Percentiles rank a stretch among this genome's conserved stretches.
These are phyloP conservation scores for Schizaphis graminum DNA, from an alignment of 2,888 invertebrate species.

Conservation along the genomic window DNA sequence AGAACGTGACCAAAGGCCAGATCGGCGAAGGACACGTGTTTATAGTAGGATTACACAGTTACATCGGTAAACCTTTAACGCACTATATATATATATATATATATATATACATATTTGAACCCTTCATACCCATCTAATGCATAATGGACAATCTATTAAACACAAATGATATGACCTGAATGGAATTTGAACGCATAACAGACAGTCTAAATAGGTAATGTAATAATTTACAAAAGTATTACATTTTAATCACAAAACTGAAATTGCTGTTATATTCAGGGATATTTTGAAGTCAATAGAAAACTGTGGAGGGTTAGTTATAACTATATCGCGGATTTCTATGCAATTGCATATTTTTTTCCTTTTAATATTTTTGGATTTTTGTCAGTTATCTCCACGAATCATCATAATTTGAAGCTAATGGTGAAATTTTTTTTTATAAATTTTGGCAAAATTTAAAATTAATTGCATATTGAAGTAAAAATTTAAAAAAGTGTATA, in stretches of 20 bases:
- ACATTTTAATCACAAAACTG: not conserved
- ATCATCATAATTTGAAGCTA: too few species aligned
- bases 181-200: not conserved
- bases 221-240: not conserved
- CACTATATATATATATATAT: too few species aligned
- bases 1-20: slow-evolving; percentile 65
- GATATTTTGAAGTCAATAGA: not conserved
- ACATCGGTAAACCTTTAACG: slow-evolving; percentile 61
- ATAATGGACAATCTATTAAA: slow-evolving; percentile 43
- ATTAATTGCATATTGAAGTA: too few species aligned
- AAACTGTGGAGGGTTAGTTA: not conserved
- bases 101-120: not conserved
- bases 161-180: slow-evolving; percentile 21
- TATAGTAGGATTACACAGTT: slow-evolving; percentile 60
- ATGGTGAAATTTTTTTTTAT: too few species aligned
- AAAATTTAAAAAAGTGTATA: too few species aligned
- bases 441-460: too few species aligned
- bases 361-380: too few species aligned
- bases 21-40: slow-evolving; percentile 59
- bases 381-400: too few species aligned
- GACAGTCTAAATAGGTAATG: not conserved
- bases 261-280: not conserved
- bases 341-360: too few species aligned
- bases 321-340: too few species aligned
- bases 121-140: slow-evolving; percentile 18